Base-by-base conservation (phyloP, 2,888 invertebrate genomes). In the Acanthoscelides obtectus region DNA sequence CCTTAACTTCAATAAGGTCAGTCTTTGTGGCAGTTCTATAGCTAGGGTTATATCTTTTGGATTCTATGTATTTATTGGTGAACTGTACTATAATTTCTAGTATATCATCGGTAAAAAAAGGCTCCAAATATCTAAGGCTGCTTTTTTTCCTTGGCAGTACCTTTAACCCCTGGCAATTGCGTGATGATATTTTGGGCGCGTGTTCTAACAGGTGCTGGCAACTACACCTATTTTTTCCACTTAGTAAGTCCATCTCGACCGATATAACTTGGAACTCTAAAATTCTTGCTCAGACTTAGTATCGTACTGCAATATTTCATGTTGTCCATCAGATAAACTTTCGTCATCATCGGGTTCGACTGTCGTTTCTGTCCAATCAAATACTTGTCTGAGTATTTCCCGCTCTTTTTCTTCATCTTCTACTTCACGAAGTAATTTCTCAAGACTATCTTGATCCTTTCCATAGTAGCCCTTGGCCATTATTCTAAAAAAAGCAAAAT, bases 131-230 rank as follows among this genome's bases (percentile, higher is more conserved):
- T 68, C 68, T 22, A 22, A 8, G 5, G 5, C 22, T 19, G 25
- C n/a, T 68, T 21, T 22, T 8, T 8, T 8, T 8, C 6, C 12
- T 27, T 19, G 5, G 22, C 22, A 8, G 5, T 22, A 22, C 20
- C 6, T 22, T 22, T 68, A 8, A n/a, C 1, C 5, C 68, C 68
- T 22, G 68, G 22, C 12, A 68, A 22, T 19, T 22, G 68, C 5
- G 20, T 68, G 20, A 68, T 20, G 8, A 68, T 5, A 68, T 68
- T 68, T 12, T 63, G 45, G 8, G 6, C 8, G 20, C 68, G 22
- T 19, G 68, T 68, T 68, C 22, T 68, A 45, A 17, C 45, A 45
- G 45, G n/a, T n/a, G n/a, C n/a, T n/a, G n/a, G n/a, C n/a, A n/a
- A n/a, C n/a, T n/a, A n/a, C n/a, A n/a, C n/a, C n/a, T n/a, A n/a